A percentile compares a stretch with the other conserved stretches of the same genome.
Conservation (phyloP, 1,140 invertebrate genomes). For the Rhyacophila brunnea region DNA sequence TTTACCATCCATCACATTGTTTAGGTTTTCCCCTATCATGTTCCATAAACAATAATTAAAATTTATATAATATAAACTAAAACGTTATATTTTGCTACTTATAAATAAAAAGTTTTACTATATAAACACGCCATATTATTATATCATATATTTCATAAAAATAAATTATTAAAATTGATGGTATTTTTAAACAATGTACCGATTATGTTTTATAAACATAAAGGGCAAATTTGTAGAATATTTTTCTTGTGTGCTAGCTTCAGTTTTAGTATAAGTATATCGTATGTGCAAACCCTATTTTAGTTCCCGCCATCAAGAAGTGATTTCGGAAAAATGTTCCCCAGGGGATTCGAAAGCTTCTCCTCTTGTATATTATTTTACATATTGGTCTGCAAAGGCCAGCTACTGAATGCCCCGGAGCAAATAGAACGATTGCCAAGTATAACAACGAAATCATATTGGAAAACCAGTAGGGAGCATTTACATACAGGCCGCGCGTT, state of each 20-base stretch:
- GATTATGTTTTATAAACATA: no score
- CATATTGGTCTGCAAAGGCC: constrained; percentile 25
- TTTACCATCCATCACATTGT: no score
- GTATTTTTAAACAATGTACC: no score
- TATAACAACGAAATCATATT: constrained; percentile 23
- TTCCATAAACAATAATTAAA: no score
- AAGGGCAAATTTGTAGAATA: neutral
- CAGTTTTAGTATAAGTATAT: constrained; percentile 1
- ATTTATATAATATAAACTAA: no score
- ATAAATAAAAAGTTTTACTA: no score
- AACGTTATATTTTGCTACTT: no score
- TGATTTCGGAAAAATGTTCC: constrained; percentile 30
- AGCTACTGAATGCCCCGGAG: neutral
- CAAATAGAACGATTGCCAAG: constrained; percentile 11
- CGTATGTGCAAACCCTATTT: constrained; percentile 16
- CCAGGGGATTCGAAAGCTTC: constrained; percentile 8
- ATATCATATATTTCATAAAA: no score
- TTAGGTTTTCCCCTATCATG: no score
- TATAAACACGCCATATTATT: no score
- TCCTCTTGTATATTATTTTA: constrained; percentile 32
- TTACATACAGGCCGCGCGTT: constrained; percentile 3
- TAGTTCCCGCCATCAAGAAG: constrained; percentile 23
- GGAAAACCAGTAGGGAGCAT: neutral
- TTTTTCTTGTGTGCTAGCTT: neutral
- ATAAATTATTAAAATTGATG: no score